Conservation (phyloP, 2,113 vertebrate species). For the Steatornis caripensis region DNA sequence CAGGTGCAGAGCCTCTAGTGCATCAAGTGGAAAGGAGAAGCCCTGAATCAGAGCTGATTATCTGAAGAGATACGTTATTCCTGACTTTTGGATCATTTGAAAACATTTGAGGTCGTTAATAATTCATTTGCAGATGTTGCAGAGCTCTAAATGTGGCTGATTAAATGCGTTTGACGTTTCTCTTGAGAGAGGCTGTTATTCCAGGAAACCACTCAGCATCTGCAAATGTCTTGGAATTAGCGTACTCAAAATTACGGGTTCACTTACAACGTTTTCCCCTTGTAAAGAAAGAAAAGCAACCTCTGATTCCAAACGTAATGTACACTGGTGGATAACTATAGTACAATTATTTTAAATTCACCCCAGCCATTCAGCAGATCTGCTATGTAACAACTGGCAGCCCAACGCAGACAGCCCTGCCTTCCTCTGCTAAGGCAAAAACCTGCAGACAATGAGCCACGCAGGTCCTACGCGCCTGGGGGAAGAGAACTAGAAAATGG, state of each 20-base stretch:
- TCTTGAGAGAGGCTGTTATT: conserved; percentile 47
- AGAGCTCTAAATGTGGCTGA: conserved; percentile 54
- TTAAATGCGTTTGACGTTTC: conserved; percentile 56
- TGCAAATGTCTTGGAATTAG: conserved; percentile 36
- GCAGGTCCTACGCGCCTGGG: neutral
- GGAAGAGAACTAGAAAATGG: neutral
- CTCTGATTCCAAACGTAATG: neutral
- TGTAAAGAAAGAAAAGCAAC: neutral
- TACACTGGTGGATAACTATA: neutral
- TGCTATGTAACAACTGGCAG: neutral
- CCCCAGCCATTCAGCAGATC: neutral
- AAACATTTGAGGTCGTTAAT: conserved; percentile 48
- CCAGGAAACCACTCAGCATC: conserved; percentile 36
- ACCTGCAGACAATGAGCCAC: neutral
- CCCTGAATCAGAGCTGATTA: conserved; percentile 20
- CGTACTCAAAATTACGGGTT: neutral
- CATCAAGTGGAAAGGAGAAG: neutral
- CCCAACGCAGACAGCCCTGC: neutral
- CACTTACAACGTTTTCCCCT: neutral
- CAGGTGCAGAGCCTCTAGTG: neutral
- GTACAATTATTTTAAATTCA: neutral
- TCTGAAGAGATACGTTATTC: neutral
- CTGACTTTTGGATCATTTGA: conserved; percentile 32
- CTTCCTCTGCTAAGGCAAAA: neutral
- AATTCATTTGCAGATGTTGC: conserved; percentile 54